phyloP scores from a whole-genome alignment of 1,140 invertebrate species.

The Drosophila repletoides region DNA sequence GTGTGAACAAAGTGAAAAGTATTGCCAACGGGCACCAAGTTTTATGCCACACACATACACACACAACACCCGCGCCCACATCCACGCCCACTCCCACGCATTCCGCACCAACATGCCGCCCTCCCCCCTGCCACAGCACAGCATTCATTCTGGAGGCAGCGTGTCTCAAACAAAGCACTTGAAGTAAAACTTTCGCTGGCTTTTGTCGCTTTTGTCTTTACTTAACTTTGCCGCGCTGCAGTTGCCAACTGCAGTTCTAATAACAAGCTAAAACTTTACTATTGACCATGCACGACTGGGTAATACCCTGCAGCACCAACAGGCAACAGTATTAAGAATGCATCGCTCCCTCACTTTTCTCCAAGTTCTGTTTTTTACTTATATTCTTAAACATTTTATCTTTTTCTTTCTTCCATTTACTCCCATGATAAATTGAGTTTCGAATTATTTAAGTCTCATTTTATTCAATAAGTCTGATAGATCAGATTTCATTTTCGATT shows the following conservation, averaged over 20 bases:
- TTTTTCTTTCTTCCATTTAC: too few relatives aligned
- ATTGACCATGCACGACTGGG: not conserved
- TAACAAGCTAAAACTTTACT: not conserved
- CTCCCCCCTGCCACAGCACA: not conserved
- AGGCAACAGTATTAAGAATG: not conserved
- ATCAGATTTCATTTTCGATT: too few relatives aligned
- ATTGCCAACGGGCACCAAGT: slow-evolving; percentile 67
- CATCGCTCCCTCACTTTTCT: not conserved
- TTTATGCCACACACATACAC: slow-evolving; percentile 29
- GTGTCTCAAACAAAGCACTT: slow-evolving; percentile 68
- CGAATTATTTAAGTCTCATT: too few relatives aligned
- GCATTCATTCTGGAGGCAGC: slow-evolving; percentile 13
- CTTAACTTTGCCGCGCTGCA: slow-evolving; percentile 66
- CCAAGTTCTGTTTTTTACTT: too few relatives aligned
- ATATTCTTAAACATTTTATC: too few relatives aligned
- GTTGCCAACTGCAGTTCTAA: slow-evolving; percentile 65
- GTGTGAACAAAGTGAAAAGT: slow-evolving; percentile 77
- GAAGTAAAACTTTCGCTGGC: slow-evolving; percentile 70
- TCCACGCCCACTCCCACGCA: not conserved
- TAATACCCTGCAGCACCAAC: not conserved
- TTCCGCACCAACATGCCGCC: too few relatives aligned
- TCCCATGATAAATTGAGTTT: too few relatives aligned
- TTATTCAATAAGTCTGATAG: too few relatives aligned
- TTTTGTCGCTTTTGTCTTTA: slow-evolving; percentile 74
- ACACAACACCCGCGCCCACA: not conserved